phyloP scores from a whole-genome alignment of 2,797 vertebrate genomes.

The Chloroceryle inda region DNA sequence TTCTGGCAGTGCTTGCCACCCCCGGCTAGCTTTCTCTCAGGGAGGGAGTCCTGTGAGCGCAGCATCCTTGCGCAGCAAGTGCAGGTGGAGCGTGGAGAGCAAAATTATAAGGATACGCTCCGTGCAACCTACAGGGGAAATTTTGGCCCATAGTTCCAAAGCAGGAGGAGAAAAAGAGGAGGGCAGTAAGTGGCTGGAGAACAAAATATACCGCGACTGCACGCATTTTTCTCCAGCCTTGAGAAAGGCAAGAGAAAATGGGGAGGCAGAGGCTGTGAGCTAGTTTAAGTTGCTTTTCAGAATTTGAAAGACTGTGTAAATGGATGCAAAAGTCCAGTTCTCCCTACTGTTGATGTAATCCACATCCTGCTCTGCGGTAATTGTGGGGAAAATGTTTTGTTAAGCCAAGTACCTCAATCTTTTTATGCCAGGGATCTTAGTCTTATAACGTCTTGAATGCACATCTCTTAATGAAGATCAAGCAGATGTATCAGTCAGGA shows the following conservation, averaged over 20 bases:
- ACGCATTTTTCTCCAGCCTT: not conserved
- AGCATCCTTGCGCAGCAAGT: not conserved
- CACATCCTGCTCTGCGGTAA: not conserved
- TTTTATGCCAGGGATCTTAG: not conserved
- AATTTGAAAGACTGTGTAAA: not conserved
- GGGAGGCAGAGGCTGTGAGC: not conserved
- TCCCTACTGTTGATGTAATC: not conserved
- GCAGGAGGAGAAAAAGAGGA: not conserved
- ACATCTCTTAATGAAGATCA: not conserved
- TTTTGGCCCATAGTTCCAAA: not conserved
- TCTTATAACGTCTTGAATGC: not conserved
- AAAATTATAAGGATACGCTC: not conserved
- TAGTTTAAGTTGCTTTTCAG: not conserved
- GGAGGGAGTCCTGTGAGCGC: not conserved
- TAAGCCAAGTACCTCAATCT: not conserved
- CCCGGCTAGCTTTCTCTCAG: not conserved
- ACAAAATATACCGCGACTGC: not conserved
- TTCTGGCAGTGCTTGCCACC: conserved; percentile 39
- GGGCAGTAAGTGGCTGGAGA: not conserved
- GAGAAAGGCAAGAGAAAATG: not conserved
- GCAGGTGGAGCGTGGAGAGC: not conserved
- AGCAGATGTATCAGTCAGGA: not conserved
- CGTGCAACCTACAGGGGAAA: accelerated
- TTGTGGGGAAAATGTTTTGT: not conserved
- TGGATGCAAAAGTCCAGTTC: not conserved